Evolutionary conservation across 2,797 vertebrate species (phyloP).

Genomic region (Acanthornis magna): DNA sequence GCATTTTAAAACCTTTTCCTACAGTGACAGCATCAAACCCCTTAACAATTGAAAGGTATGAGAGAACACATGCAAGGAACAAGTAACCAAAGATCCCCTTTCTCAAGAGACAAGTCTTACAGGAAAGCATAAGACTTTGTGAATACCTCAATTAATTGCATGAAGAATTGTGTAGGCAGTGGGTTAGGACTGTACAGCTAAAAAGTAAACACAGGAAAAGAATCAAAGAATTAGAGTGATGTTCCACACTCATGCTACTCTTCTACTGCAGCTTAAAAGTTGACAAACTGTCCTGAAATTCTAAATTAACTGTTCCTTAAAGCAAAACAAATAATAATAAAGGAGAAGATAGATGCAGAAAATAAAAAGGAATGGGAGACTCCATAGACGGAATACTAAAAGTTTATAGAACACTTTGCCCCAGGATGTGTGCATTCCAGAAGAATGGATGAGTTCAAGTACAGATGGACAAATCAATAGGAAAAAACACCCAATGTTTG

Average conservation of each 20-base stretch:
- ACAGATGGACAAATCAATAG: neutral
- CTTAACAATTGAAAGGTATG: accelerated
- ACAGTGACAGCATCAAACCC: accelerated
- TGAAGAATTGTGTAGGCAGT: neutral
- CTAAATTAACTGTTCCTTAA: neutral
- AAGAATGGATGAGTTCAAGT: neutral
- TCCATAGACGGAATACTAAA: neutral
- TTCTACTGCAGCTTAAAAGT: neutral
- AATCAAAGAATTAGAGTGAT: neutral
- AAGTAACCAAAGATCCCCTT: neutral
- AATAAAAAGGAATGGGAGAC: neutral
- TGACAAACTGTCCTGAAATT: neutral
- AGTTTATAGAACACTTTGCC: neutral
- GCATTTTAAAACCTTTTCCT: neutral
- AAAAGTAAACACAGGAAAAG: neutral
- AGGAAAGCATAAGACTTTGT: neutral
- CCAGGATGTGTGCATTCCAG: too few species aligned
- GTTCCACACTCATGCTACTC: neutral
- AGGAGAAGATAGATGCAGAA: neutral
- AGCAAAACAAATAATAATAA: neutral
- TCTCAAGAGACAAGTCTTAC: accelerated
- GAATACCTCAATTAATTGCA: neutral
- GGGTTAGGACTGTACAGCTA: neutral
- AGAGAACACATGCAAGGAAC: neutral
- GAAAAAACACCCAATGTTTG: neutral